Conservation (phyloP, 2,888 invertebrate genomes). For the Papilio demoleus region DNA sequence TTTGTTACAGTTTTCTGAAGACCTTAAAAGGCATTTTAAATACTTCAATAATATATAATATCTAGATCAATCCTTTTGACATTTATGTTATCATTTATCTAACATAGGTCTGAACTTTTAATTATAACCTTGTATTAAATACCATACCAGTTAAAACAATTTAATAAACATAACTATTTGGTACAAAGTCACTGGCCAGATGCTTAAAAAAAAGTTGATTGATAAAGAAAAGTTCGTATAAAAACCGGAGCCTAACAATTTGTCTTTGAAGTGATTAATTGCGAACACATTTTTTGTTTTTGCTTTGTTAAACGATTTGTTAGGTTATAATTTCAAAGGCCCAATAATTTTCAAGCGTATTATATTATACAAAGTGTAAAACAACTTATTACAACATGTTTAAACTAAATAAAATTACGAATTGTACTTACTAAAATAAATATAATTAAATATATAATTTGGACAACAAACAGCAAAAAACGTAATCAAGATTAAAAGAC, state of each 20-base stretch:
- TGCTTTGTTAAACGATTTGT: too few relatives aligned
- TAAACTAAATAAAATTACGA: background rate
- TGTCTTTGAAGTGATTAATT: background rate
- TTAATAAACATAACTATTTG: slow-evolving; percentile 21
- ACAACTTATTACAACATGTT: background rate
- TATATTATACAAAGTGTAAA: background rate
- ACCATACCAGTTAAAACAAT: slow-evolving; percentile 12
- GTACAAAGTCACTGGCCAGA: slow-evolving; percentile 16
- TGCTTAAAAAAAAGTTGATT: background rate
- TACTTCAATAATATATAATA: slow-evolving; percentile 11
- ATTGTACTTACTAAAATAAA: background rate
- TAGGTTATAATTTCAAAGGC: too few relatives aligned
- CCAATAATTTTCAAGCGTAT: background rate
- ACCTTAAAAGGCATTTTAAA: too few relatives aligned
- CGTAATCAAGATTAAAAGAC: slow-evolving; percentile 36
- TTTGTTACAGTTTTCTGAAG: too few relatives aligned
- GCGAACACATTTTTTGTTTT: background rate
- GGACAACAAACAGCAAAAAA: background rate
- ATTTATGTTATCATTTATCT: background rate
- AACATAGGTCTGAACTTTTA: background rate
- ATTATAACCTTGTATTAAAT: slow-evolving; percentile 29
- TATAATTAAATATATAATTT: background rate
- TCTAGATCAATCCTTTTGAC: background rate
- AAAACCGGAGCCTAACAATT: background rate
- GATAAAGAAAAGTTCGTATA: background rate